Conservation (phyloP, 2,797 vertebrate genomes). For the Propithecus deckenii region DNA sequence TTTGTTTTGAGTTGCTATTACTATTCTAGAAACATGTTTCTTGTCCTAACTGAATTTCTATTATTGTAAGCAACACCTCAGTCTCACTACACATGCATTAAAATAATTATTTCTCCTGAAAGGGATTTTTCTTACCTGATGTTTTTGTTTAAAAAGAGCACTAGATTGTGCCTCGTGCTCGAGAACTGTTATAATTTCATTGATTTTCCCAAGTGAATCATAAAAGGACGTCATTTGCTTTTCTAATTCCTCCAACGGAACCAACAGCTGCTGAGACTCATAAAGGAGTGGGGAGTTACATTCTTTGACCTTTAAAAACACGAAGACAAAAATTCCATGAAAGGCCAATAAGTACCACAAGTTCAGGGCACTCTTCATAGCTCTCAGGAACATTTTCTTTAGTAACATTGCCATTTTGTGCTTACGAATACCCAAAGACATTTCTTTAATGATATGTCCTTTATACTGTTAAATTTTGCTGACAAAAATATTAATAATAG, state of each 20-base stretch:
- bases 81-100: background rate
- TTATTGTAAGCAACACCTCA: background rate
- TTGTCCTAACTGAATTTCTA: background rate
- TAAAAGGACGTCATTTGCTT: conserved; percentile 96
- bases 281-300: conserved; percentile 88
- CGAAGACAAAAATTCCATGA: conserved; percentile 42
- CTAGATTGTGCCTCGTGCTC: conserved; percentile 90
- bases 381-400: background rate
- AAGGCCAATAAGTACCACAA: background rate
- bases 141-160: conserved; percentile 93
- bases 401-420: background rate
- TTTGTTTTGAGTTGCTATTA: background rate
- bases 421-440: background rate
- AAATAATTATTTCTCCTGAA: background rate
- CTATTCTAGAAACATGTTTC: background rate
- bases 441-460: background rate
- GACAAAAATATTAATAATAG: background rate
- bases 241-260: conserved; percentile 94
- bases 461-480: background rate
- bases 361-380: background rate
- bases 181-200: conserved; percentile 88
- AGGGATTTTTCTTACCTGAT: conserved; percentile 88
- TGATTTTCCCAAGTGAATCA: conserved; percentile 94
- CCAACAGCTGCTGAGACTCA: conserved; percentile 92
- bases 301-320: conserved; percentile 91